Base-by-base conservation (phyloP, 2,113 vertebrate genomes). In the Chaetops frenatus region DNA sequence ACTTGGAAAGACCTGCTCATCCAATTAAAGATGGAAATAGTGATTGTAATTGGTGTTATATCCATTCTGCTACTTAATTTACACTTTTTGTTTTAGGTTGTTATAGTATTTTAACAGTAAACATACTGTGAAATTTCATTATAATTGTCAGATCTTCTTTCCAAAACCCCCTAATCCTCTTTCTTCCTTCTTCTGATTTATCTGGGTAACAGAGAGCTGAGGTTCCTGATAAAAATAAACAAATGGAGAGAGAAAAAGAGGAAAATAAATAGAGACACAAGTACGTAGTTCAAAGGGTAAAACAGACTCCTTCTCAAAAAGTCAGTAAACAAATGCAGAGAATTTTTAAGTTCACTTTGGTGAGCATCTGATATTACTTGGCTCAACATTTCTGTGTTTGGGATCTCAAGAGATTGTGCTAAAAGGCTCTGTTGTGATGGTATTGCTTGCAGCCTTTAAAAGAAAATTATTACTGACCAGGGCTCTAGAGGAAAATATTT, bases 401-500 rank as follows among this genome's bases (percentile, higher is more conserved):
- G 11, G 28, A 60, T 90, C 74, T 85, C 45, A 44, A 47, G 73
- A 80, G 45, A 54, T 56, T 27, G 22, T 88, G 31, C 60, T 70
- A 3, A 83, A 92, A 88, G 44, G 22, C 51, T 94, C 15, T 74
- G 25, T 79, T 76, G 66, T 79, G 35, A 19, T 38, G 47, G 38
- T 54, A 38, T 50, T 91, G 27, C 50, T 86, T 92, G 28, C 20
- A 60, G 42, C 44, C 42, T 83, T 90, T 80, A 54, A 48, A 90
- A 77, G 27, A 66, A 73, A 91, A 61, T 44, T 66, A 69, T 76
- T 92, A 80, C 71, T 90, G 81, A 69, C 77, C 86, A 67, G 61
- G 13, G n/a, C 94, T 92, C 86, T 81, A 45, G 50, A 95, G 92
- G 79, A 92, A 76, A 86, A 84, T 64, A 88, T 80, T 81, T 87